Base-by-base conservation (phyloP, 2,797 vertebrate species). In the Diglossa cyanea region DNA sequence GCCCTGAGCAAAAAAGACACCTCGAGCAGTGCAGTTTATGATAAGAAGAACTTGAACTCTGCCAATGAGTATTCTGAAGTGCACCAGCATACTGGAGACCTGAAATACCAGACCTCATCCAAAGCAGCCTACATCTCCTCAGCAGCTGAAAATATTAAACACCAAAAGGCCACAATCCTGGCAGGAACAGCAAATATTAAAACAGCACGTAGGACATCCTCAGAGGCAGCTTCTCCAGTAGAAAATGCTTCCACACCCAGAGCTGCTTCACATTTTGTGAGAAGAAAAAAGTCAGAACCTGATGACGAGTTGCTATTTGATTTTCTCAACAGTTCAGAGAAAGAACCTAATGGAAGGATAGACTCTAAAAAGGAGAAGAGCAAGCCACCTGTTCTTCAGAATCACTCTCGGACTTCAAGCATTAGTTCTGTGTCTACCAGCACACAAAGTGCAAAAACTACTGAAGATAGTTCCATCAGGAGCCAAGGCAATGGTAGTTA, bases 241-340 rank as follows among this genome's bases (percentile, higher is more conserved):
- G 97, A 98, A 82, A 93, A 47, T 17, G 44, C 85, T 28, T 93
- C 97, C 18, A 40, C 75, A 14, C 80, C 96, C 60, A 99, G 98
- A 97, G 90, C 97, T 68, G 98, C 98, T 2, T 98, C 98, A 15
- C 98, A 98, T 83, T 99, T 99, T 92, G 98, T 99, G 79, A 98
- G 99, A 96, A 98, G 98, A 77, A 99, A 98, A 97, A 99, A 99
- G 90, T 98, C 98, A 6, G 99, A 99, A 82, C 98, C 98, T 42
- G 98, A 99, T 31, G 99, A 99, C 70, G 99, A 99, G 91, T 97
- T 99, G 92, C 98, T 99, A 0, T 99, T 99, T 98, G 98, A 99
- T 97, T 99, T 99, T 97, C 98, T 99, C 78, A 99, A 99, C 96
- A 99, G 99, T 96, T 98, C 99, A 0, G 99, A 99, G 66, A 99